These are phyloP conservation scores for Tapirus terrestris DNA, from an alignment of 2,113 vertebrate species.

Conservation along the genomic window DNA sequence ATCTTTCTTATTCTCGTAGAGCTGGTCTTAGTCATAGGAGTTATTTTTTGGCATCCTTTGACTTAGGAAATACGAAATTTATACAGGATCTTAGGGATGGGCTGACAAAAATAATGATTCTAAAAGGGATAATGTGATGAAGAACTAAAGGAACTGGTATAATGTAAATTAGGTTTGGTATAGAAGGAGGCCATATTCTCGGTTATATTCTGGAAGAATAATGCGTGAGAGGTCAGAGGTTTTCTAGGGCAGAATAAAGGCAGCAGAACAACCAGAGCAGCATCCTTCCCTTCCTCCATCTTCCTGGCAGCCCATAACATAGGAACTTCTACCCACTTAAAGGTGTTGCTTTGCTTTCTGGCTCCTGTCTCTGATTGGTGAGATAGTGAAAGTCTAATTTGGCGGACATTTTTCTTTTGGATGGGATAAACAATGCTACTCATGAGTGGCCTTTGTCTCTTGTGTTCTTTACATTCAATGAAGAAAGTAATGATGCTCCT, in stretches of 20 bases:
- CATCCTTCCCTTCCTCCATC: not conserved
- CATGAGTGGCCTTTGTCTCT: not conserved
- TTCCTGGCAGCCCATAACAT: not conserved
- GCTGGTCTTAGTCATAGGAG: not conserved
- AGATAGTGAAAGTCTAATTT: not conserved
- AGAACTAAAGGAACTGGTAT: not conserved
- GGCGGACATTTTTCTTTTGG: not conserved
- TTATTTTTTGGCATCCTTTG: not conserved
- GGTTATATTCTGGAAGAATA: not conserved
- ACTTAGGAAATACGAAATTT: conserved; percentile 15
- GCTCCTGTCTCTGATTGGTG: not conserved
- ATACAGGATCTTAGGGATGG: not conserved
- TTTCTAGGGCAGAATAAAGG: not conserved
- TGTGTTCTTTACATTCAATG: not conserved
- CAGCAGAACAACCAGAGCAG: not conserved
- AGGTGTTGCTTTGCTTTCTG: not conserved
- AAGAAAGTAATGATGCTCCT: not conserved
- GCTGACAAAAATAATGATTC: not conserved
- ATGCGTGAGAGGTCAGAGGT: not conserved
- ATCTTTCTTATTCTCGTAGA: not conserved
- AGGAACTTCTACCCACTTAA: not conserved
- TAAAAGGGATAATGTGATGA: not conserved
- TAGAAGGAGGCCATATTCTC: not conserved
- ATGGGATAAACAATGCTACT: not conserved
- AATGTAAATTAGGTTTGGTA: not conserved